Conservation (phyloP, 1,140 invertebrate species). For the Pteromalus puparum region DNA sequence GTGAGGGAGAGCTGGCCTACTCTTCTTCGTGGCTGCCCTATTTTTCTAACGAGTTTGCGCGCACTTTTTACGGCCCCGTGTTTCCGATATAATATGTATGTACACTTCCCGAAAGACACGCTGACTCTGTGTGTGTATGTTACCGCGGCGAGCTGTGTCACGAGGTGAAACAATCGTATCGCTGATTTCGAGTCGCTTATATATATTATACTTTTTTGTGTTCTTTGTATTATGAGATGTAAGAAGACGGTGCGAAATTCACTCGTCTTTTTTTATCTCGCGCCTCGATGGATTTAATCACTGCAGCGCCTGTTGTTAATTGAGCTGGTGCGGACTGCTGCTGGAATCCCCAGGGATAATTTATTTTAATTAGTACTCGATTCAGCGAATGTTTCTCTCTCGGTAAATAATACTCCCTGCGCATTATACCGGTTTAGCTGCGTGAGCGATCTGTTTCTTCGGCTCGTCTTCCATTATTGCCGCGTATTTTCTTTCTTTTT, state of each 20-base stretch:
- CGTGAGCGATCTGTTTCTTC: background rate
- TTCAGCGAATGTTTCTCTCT: background rate
- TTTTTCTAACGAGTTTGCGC: constrained; percentile 17
- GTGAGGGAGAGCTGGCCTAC: background rate
- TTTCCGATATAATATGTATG: too few relatives aligned
- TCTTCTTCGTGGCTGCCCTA: background rate
- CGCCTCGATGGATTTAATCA: background rate
- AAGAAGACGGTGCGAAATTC: background rate
- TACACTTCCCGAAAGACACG: too few relatives aligned
- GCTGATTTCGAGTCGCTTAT: background rate
- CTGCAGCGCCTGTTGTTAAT: background rate
- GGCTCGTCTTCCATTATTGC: too few relatives aligned
- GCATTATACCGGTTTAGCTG: background rate
- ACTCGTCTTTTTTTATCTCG: background rate
- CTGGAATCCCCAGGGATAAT: background rate
- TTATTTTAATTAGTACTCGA: constrained; percentile 5
- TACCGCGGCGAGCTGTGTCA: too few relatives aligned
- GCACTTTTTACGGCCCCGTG: too few relatives aligned
- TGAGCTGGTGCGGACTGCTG: background rate
- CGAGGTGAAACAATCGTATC: background rate
- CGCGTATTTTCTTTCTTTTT: background rate
- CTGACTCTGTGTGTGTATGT: too few relatives aligned
- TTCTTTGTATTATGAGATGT: background rate
- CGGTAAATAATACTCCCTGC: background rate
- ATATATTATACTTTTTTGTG: too few relatives aligned